Evolutionary conservation across 2,888 invertebrate genomes (phyloP).

Genomic region (Rhorus exstirpatorius): DNA sequence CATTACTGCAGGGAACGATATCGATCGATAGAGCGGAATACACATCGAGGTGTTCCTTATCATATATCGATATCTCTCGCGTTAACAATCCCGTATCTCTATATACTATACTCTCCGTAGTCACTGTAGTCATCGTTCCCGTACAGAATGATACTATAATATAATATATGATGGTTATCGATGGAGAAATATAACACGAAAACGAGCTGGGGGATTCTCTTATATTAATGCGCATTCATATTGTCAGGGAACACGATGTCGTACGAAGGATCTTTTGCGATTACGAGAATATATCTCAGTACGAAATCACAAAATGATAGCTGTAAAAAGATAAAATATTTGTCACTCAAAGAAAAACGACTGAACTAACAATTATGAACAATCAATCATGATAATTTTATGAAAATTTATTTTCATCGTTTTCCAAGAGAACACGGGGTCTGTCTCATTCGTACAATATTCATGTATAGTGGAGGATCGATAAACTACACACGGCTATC

Average conservation of each 20-base stretch:
- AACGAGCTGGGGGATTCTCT: conserved; percentile 3
- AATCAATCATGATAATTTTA: too few relatives aligned
- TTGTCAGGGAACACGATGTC: conserved; percentile 27
- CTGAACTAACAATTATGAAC: too few relatives aligned
- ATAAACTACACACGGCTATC: not conserved
- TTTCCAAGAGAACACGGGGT: not conserved
- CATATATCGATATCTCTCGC: conserved; percentile 60
- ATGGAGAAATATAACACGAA: conserved; percentile 39
- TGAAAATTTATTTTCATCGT: not conserved
- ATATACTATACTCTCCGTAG: conserved; percentile 22
- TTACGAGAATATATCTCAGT: not conserved
- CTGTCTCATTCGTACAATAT: not conserved
- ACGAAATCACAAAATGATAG: not conserved
- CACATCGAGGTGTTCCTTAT: conserved; percentile 59
- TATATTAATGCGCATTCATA: conserved; percentile 31
- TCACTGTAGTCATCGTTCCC: conserved; percentile 25
- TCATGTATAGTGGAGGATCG: not conserved
- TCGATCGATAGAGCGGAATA: conserved; percentile 65
- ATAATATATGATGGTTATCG: conserved; percentile 47
- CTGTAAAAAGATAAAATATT: not conserved
- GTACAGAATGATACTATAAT: conserved; percentile 31
- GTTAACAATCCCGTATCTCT: conserved; percentile 62
- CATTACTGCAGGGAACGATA: conserved; percentile 21
- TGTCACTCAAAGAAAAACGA: not conserved
- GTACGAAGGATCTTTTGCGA: not conserved